Percentiles rank a stretch among this genome's conserved stretches.
Conservation (phyloP, 2,113 vertebrate genomes). For the Vombatus ursinus region DNA sequence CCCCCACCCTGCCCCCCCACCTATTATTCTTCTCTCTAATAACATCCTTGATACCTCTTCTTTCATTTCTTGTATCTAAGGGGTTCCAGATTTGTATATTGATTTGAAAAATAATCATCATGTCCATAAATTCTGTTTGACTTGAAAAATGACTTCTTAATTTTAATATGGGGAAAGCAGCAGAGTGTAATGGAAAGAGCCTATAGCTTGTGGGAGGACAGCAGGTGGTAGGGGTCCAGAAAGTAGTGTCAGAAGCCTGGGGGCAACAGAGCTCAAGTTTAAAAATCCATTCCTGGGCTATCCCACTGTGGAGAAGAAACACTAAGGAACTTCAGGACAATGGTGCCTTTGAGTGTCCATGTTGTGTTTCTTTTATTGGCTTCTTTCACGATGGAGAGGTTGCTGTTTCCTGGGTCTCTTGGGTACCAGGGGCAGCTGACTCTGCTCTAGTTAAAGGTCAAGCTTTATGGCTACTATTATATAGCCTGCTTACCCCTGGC, state of each 20-base stretch:
- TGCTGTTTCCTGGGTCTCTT: constrained; percentile 39
- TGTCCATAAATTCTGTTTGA: neutral
- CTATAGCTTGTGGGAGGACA: neutral
- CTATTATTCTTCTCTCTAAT: neutral
- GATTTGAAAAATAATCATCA: neutral
- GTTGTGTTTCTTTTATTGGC: constrained; percentile 9
- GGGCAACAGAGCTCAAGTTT: neutral
- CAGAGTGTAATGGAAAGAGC: neutral
- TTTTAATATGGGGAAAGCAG: neutral
- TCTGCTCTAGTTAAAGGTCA: constrained; percentile 41
- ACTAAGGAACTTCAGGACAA: neutral
- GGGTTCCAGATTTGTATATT: neutral
- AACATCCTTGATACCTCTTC: neutral
- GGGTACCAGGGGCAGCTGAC: neutral
- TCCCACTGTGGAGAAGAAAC: neutral
- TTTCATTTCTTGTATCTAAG: neutral
- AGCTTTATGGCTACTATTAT: neutral
- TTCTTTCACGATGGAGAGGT: constrained; percentile 13
- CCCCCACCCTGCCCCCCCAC: neutral
- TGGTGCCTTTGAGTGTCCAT: neutral
- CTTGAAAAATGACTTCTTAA: neutral
- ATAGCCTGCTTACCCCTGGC: neutral
- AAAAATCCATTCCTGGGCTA: neutral
- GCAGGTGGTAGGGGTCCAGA: constrained; percentile 10
- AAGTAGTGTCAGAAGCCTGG: neutral